phyloP scores from a whole-genome alignment of 2,888 invertebrate species.

The Dascillus cervinus region DNA sequence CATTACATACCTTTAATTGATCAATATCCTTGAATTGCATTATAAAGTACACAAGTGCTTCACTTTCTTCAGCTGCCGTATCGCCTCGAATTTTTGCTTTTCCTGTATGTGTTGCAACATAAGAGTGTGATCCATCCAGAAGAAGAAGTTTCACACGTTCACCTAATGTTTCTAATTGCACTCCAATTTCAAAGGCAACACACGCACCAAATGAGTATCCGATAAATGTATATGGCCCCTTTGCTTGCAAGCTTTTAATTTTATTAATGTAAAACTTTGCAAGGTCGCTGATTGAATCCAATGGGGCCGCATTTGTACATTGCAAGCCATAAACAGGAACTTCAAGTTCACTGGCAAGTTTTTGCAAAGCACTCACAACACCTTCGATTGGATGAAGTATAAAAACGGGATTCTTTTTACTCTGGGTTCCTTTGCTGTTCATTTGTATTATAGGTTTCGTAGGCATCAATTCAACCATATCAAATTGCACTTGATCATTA shows the following conservation, averaged over 20 bases:
- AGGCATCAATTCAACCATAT: constrained; percentile 64
- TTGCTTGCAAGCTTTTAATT: constrained; percentile 67
- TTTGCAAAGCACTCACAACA: constrained; percentile 61
- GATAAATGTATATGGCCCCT: constrained; percentile 79
- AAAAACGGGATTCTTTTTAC: constrained; percentile 51
- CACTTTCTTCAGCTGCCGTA: constrained; percentile 55
- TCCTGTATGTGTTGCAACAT: constrained; percentile 68
- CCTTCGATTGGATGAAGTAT: constrained; percentile 88
- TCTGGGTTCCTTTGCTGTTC: constrained; percentile 46
- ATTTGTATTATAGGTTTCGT: constrained; percentile 61
- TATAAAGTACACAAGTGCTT: constrained; percentile 76
- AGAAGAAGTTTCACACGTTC: constrained; percentile 60
- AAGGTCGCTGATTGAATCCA: constrained; percentile 61
- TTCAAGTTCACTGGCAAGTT: constrained; percentile 63
- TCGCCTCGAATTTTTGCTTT: constrained; percentile 51
- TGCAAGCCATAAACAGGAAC: constrained; percentile 84
- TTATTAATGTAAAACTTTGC: constrained; percentile 66
- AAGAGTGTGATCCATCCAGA: constrained; percentile 85
- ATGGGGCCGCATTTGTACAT: constrained; percentile 70
- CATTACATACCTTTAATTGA: constrained; percentile 55
- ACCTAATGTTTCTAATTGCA: constrained; percentile 63
- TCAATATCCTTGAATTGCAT: constrained; percentile 72
- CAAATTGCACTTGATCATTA: constrained; percentile 48
- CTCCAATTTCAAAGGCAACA: constrained; percentile 91
- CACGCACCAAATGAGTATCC: constrained; percentile 96